These are phyloP conservation scores for Propithecus perrieri DNA, from an alignment of 2,797 vertebrate genomes.

Conservation along the genomic window DNA sequence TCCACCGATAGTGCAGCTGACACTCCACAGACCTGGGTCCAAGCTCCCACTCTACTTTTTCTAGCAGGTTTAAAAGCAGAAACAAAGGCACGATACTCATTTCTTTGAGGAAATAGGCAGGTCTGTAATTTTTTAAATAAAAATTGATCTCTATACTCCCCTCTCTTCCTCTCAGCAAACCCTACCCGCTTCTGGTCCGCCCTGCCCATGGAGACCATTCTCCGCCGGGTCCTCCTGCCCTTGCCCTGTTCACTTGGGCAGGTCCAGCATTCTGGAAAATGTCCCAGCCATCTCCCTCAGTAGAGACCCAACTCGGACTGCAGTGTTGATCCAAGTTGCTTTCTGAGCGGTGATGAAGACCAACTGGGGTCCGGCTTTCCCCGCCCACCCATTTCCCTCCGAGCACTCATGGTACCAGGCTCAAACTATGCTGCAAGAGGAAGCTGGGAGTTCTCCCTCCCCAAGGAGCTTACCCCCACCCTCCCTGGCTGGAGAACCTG, in stretches of 20 bases:
- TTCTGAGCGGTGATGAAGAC: conserved; percentile 46
- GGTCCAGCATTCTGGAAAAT: not conserved
- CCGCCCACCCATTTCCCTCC: not conserved
- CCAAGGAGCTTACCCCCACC: not conserved
- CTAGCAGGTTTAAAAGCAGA: not conserved
- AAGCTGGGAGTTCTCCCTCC: not conserved
- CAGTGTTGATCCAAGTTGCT: conserved; percentile 19
- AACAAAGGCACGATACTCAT: not conserved
- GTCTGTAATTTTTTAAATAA: not conserved
- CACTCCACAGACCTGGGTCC: not conserved
- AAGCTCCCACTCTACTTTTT: not conserved
- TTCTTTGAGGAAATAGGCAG: not conserved
- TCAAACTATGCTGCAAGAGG: conserved; percentile 2
- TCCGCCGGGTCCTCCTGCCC: not conserved
- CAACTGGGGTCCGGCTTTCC: conserved; percentile 54
- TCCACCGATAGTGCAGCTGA: not conserved
- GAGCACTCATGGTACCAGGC: not conserved
- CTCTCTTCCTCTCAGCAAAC: not conserved
- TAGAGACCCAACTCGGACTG: not conserved
- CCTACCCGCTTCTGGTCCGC: not conserved
- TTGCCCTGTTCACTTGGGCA: not conserved
- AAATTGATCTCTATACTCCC: not conserved
- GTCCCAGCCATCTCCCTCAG: not conserved
- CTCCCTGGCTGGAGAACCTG: not conserved
- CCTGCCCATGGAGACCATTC: not conserved